These are phyloP conservation scores for Schizopygopsis malacanthus DNA, from an alignment of 2,797 vertebrate species.

Conservation along the genomic window DNA sequence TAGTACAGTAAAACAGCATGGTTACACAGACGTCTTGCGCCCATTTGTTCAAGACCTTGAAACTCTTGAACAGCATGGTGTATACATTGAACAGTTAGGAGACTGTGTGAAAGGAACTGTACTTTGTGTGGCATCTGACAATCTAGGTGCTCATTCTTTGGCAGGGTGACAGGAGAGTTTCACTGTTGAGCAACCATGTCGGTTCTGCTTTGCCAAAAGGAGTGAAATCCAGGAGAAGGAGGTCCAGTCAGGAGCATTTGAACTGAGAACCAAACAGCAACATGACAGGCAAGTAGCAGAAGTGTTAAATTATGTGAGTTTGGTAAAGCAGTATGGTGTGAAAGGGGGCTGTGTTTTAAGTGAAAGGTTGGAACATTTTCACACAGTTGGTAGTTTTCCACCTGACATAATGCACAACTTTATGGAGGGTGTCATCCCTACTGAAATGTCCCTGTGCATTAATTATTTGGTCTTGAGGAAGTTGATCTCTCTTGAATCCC, in stretches of 20 bases:
- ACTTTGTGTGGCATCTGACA: neutral
- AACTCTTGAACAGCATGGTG: conserved; percentile 36
- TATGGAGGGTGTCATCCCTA: conserved; percentile 47
- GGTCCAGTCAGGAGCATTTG: neutral
- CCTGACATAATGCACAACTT: conserved; percentile 9
- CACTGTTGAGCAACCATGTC: neutral
- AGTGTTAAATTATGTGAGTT: neutral
- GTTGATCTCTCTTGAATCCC: neutral
- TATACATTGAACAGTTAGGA: conserved; percentile 25
- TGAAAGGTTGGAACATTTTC: conserved; percentile 3
- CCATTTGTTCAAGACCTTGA: conserved; percentile 32
- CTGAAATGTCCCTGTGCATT: conserved; percentile 28
- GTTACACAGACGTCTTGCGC: conserved; percentile 11
- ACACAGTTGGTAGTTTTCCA: neutral
- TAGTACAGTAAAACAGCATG: neutral
- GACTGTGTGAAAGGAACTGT: conserved; percentile 38
- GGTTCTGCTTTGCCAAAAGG: neutral
- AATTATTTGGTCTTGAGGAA: neutral
- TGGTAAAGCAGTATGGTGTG: neutral
- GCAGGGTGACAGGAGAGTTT: neutral
- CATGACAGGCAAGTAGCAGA: neutral
- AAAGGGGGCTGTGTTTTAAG: neutral
- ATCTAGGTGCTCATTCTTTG: conserved; percentile 5
- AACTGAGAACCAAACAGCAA: neutral
- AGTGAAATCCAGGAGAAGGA: neutral